Evolutionary conservation across 2,113 vertebrate genomes (phyloP), one percentile per base, ranked within the genome.

Genomic region (Hemichromis elongatus): DNA sequence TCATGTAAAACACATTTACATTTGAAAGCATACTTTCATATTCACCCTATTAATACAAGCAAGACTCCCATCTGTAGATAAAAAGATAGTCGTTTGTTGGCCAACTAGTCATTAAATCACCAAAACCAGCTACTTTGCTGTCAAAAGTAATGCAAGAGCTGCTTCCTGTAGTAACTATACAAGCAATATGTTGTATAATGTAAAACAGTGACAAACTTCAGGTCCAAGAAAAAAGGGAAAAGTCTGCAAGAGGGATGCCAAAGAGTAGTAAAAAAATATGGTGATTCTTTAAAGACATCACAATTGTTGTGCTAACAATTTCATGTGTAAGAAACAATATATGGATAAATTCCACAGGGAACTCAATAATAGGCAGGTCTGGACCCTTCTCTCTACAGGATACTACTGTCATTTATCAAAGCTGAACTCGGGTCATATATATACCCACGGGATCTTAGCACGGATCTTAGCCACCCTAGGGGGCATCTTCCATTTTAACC

Each of bases 291-390:
- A 42, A 82, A 84, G 61, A 82, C 50, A 83, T 80, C 42, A 73
- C 53, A 87, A 16, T 3, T 3, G 55, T 42, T 24, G 10, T 37
- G 50, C 24, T 77, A 5, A 50, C 45, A 68, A 8, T 68, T 5
- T 83, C 30, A 79, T 52, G 9, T 40, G 9, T 56, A 57, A 77
- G 21, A 83, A 84, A 70, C 21, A 80, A 79, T 82, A 13, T 77
- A 86, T 77, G n/a, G 77, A 80, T 85, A 7, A 82, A 88, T 80
- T 57, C 9, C 55, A 68, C 61, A 59, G 63, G 84, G 24, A 80
- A 73, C 54, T 77, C 40, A 86, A 80, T 77, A 18, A 80, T 18
- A 73, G 16, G n/a, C 24, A 59, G 53, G 30, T 70, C n/a, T 70
- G 13, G 77, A 45, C 24, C 37, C 35, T 24, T 85, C 30, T 68